Percentiles rank a stretch among this genome's conserved stretches.
These are phyloP conservation scores for Nestor notabilis DNA, from an alignment of 2,113 vertebrate genomes.

Conservation along the genomic window DNA sequence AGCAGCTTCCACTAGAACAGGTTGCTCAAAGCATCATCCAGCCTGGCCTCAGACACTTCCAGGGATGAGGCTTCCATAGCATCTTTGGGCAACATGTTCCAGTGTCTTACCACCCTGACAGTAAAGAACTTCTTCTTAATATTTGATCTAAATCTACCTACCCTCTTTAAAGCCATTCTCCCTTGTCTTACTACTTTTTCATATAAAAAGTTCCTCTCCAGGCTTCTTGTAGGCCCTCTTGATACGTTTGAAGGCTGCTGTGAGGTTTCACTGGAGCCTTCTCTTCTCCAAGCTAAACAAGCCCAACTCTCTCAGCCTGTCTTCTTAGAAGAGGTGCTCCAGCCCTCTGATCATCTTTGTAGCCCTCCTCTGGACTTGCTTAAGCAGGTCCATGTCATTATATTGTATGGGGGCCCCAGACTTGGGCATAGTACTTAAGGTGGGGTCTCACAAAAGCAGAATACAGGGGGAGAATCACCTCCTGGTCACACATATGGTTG, in stretches of 20 bases:
- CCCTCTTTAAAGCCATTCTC: background rate
- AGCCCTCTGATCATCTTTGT: background rate
- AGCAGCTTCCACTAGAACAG: background rate
- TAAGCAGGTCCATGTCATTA: background rate
- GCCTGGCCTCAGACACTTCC: background rate
- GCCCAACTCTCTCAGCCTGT: background rate
- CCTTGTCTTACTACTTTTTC: background rate
- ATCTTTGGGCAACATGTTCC: background rate
- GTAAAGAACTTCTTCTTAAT: background rate
- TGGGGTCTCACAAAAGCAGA: background rate
- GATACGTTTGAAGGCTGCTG: background rate
- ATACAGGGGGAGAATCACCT: background rate
- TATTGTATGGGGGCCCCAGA: background rate
- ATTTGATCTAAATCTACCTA: background rate
- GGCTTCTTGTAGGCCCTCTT: background rate
- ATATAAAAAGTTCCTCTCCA: background rate
- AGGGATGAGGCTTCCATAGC: background rate
- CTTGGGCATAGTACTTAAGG: background rate
- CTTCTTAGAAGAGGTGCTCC: background rate
- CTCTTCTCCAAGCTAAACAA: background rate
- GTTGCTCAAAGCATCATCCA: background rate
- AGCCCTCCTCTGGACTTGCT: background rate
- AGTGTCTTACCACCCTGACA: background rate
- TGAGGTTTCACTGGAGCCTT: background rate
- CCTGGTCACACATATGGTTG: background rate